These are phyloP conservation scores for Hoplias malabaricus DNA, from an alignment of 2,113 vertebrate species.

Conservation along the genomic window DNA sequence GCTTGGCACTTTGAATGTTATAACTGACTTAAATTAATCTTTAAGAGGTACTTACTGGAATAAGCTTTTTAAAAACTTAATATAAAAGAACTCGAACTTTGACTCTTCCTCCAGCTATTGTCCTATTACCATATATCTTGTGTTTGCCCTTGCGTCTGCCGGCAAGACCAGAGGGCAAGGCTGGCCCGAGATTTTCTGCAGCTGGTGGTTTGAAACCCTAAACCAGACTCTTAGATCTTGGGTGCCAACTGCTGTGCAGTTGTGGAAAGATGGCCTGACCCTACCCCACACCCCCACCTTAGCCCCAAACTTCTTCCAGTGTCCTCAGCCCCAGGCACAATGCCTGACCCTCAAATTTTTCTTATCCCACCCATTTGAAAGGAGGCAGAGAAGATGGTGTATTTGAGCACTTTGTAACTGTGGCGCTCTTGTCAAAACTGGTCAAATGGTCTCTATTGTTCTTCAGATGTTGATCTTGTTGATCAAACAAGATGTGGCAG, in stretches of 20 bases:
- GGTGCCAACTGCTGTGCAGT: conserved; percentile 33
- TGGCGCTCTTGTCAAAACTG: background rate
- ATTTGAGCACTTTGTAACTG: background rate
- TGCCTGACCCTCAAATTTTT: conserved; percentile 17
- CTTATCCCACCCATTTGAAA: conserved; percentile 2
- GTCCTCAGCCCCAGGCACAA: background rate
- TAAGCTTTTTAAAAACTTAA: conserved; percentile 7
- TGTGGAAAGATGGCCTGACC: conserved; percentile 32
- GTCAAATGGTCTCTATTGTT: no score
- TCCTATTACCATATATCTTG: background rate
- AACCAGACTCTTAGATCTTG: conserved; percentile 33
- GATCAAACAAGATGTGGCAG: no score
- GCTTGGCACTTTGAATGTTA: no score
- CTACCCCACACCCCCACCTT: background rate
- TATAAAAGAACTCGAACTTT: background rate
- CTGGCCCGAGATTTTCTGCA: conserved; percentile 31
- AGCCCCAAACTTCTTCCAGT: background rate
- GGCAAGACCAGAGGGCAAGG: conserved; percentile 19
- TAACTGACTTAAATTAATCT: no score
- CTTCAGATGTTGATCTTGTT: no score
- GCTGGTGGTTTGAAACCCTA: conserved; percentile 42
- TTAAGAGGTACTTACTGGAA: no score
- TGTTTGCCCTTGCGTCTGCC: conserved; percentile 31
- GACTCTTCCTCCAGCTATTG: background rate
- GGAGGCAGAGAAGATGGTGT: background rate